Base-by-base conservation (phyloP, 2,888 invertebrate genomes). In the Hylaea fasciaria region DNA sequence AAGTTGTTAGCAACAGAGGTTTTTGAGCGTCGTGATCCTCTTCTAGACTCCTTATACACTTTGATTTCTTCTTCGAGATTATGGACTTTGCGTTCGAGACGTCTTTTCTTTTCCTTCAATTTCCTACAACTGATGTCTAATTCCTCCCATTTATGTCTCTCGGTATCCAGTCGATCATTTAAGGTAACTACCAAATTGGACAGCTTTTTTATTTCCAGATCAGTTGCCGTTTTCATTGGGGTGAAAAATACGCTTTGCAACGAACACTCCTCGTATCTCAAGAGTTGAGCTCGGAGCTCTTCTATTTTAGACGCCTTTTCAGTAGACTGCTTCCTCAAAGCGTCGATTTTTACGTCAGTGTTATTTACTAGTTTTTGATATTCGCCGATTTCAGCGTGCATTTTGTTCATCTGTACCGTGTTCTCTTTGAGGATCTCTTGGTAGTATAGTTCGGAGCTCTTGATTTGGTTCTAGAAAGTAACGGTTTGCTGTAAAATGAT, bases 141-240 rank as follows among this genome's bases (percentile, higher is more conserved):
- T 68, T 93, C 94, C 10, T 93, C 93, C 72, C 91, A 92, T 73
- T 93, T 94, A 47, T 88, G 93, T 65, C 94, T 91, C 76, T 95
- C 95, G 8, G 83, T 76, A 51, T 94, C 93, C 39, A 95, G 68
- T 65, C 95, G 92, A 29, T 87, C 85, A 70, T 94, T 94, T 40
- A 94, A 81, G 0, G 91, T 86, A 7, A 93, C 83, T 0, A 94
- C 88, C 44, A 95, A 78, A 58, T 94, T 94, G 1, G 95, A 78
- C 3, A 95, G 80, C 48, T 93, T 88, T 59, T 93, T 87, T 13
- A 94, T 92, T 84, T 95, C 95, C 45, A 93, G 94, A 76, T 95
- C 94, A 0, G 94, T 92, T 0, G 93, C 93, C 3, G 93, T 89
- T 68, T 93, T 93, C 85, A 93, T 87, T 8, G 93, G 92, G 17